Evolutionary conservation across 2,113 vertebrate genomes (phyloP).

Genomic region (Oncorhynchus masou): DNA sequence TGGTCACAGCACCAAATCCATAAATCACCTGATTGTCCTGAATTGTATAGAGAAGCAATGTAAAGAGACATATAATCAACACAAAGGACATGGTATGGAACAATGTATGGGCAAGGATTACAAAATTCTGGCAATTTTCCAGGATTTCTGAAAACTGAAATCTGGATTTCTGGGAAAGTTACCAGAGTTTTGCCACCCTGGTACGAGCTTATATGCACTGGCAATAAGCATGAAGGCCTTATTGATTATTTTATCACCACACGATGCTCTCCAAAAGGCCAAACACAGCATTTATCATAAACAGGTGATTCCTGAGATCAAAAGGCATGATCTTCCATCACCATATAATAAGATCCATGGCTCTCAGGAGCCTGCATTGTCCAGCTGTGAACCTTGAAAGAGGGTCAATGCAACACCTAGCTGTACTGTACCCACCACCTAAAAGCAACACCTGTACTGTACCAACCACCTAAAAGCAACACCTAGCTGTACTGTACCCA

Average conservation of each 20-base stretch:
- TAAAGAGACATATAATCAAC: slow-evolving; percentile 47
- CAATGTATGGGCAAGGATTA: background rate
- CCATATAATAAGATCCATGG: background rate
- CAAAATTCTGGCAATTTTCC: background rate
- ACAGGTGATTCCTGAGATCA: background rate
- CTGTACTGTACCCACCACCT: background rate
- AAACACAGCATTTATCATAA: background rate
- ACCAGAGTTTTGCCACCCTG: no score
- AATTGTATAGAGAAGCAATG: slow-evolving; percentile 69
- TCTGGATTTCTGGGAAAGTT: no score
- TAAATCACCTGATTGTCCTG: slow-evolving; percentile 89
- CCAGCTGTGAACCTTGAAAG: background rate
- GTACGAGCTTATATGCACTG: background rate
- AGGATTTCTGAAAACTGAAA: no score
- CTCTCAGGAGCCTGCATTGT: background rate
- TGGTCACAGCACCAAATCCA: slow-evolving; percentile 32
- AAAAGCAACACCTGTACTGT: background rate
- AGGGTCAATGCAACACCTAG: no score
- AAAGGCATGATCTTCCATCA: background rate
- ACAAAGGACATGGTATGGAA: background rate
- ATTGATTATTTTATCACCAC: background rate
- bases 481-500: background rate
- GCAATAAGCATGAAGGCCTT: background rate
- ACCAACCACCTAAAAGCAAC: background rate
- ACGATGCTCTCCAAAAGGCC: background rate